Percentiles rank a stretch among this genome's conserved stretches.
These are phyloP conservation scores for Pempheris klunzingeri DNA, from an alignment of 2,797 vertebrate genomes.

Conservation along the genomic window DNA sequence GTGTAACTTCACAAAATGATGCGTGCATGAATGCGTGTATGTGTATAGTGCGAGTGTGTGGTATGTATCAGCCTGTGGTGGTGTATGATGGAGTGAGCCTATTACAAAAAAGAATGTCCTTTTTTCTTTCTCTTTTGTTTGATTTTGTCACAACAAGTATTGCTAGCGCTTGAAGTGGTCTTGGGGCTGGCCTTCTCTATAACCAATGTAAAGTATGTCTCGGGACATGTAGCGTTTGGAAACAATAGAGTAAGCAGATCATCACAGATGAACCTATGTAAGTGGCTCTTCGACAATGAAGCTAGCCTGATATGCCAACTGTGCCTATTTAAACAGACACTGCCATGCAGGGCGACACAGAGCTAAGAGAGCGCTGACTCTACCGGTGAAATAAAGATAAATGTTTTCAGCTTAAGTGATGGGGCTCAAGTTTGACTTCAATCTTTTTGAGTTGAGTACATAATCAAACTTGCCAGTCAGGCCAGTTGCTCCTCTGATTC, in stretches of 20 bases:
- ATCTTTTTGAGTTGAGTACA: constrained; percentile 39
- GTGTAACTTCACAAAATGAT: constrained; percentile 82
- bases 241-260: constrained; percentile 55
- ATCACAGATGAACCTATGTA: constrained; percentile 78
- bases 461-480: constrained; percentile 61
- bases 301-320: constrained; percentile 87
- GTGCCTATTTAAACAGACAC: constrained; percentile 87
- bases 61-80: constrained; percentile 68
- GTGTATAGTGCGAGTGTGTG: constrained; percentile 66
- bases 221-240: constrained; percentile 57
- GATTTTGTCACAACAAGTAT: constrained; percentile 71
- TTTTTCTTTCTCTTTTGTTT: constrained; percentile 68
- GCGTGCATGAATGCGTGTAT: constrained; percentile 46
- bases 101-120: constrained; percentile 78
- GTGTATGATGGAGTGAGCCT: constrained; percentile 74
- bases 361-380: constrained; percentile 71
- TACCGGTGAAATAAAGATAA: constrained; percentile 63
- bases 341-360: constrained; percentile 78
- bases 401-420: constrained; percentile 53
- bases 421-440: constrained; percentile 59
- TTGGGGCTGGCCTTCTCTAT: constrained; percentile 67
- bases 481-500: constrained; percentile 70
- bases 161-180: constrained; percentile 71
- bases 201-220: constrained; percentile 68
- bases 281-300: constrained; percentile 84